Conservation (phyloP, 2,113 vertebrate species). For the Vanacampus margaritifer region DNA sequence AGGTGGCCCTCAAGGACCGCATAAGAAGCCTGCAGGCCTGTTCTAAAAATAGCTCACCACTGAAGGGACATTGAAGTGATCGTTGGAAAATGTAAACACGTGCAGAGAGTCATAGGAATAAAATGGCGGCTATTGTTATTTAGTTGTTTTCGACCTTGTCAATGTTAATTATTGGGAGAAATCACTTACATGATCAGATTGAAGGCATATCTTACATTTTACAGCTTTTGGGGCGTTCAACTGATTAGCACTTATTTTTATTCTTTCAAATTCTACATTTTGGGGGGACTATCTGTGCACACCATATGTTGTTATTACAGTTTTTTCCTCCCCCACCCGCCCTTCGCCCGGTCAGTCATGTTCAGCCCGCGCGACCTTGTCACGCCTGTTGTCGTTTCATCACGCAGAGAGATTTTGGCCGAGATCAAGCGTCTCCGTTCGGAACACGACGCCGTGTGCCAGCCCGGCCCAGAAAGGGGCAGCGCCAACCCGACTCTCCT, state of each 20-base stretch:
- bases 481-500: slow-evolving; percentile 89
- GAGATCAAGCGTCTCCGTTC: slow-evolving; percentile 88
- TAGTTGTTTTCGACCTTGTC: too few species aligned
- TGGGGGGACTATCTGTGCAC: background rate
- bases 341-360: slow-evolving; percentile 22
- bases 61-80: too few species aligned
- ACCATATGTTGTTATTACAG: background rate
- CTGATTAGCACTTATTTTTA: background rate
- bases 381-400: slow-evolving; percentile 37
- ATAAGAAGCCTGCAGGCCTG: too few species aligned
- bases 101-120: too few species aligned
- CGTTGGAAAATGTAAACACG: too few species aligned
- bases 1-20: too few species aligned
- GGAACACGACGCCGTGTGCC: slow-evolving; percentile 89
- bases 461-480: slow-evolving; percentile 85
- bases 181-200: too few species aligned
- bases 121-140: too few species aligned
- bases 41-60: too few species aligned
- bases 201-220: too few species aligned
- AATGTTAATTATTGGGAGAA: too few species aligned
- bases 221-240: too few species aligned
- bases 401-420: slow-evolving; percentile 86
- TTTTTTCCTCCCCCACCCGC: slow-evolving; percentile 2
- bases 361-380: slow-evolving; percentile 17
- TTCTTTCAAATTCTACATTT: background rate